Conservation (phyloP, 2,888 invertebrate species). For the Melanargia galathea region DNA sequence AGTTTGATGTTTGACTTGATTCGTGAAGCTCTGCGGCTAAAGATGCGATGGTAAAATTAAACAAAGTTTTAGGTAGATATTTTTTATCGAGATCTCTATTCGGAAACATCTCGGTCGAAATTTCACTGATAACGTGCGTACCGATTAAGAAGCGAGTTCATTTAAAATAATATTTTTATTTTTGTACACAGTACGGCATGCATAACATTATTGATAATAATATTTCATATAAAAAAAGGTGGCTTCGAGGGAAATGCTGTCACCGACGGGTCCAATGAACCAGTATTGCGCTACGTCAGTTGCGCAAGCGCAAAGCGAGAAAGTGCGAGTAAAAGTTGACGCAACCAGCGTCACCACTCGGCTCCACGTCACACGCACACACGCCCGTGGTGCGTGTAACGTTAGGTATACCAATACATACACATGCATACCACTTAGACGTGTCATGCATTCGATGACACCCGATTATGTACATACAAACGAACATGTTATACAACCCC, state of each 20-base stretch:
- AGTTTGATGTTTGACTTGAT: slow-evolving; percentile 6
- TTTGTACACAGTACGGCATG: slow-evolving; percentile 27
- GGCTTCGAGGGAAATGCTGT: slow-evolving; percentile 61
- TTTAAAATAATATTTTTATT: slow-evolving; percentile 6
- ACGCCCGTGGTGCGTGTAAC: slow-evolving; percentile 33
- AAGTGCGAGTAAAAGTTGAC: slow-evolving; percentile 83
- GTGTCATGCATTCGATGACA: slow-evolving; percentile 65
- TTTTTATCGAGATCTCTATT: no score
- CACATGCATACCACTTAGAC: slow-evolving; percentile 40
- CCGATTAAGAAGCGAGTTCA: slow-evolving; percentile 5
- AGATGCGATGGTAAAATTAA: no score
- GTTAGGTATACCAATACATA: slow-evolving; percentile 36
- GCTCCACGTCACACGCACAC: slow-evolving; percentile 48
- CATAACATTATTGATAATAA: slow-evolving; percentile 35
- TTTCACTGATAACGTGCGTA: neutral
- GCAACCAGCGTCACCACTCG: slow-evolving; percentile 74
- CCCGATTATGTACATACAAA: slow-evolving; percentile 66
- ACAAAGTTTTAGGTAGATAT: no score
- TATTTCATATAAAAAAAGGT: slow-evolving; percentile 24
- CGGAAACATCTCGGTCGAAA: no score
- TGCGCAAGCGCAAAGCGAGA: slow-evolving; percentile 78
- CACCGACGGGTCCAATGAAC: slow-evolving; percentile 63
- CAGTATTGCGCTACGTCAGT: slow-evolving; percentile 66
- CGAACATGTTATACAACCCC: slow-evolving; percentile 63
- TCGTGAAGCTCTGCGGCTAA: no score